Percentiles rank a stretch among this genome's conserved stretches.
phyloP scores from a whole-genome alignment of 2,888 invertebrate genomes.

The Horisme vitalbata region DNA sequence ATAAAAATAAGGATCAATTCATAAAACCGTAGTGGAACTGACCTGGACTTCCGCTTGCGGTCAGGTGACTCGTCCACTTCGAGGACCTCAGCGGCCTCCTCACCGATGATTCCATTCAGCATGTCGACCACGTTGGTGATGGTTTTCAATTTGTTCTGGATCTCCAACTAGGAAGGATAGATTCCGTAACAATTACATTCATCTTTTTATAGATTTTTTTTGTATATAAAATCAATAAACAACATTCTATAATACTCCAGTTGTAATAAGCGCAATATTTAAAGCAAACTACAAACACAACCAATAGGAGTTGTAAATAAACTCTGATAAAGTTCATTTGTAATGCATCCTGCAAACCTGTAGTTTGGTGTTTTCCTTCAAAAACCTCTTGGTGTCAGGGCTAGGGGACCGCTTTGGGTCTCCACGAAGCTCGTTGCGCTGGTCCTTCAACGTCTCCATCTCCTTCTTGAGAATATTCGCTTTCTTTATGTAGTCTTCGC shows the following conservation, averaged over 20 bases:
- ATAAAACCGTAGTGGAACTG: conserved; percentile 5
- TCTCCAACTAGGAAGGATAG: conserved; percentile 84
- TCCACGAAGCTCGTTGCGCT: conserved; percentile 89
- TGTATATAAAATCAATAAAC: too few species aligned
- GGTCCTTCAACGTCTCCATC: conserved; percentile 89
- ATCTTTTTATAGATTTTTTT: conserved; percentile 1
- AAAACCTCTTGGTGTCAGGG: conserved; percentile 89
- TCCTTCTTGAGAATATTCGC: conserved; percentile 88
- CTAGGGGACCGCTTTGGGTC: conserved; percentile 87
- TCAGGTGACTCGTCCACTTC: conserved; percentile 56
- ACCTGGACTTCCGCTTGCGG: conserved; percentile 75
- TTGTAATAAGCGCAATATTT: conserved; percentile 11
- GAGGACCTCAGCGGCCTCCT: conserved; percentile 73
- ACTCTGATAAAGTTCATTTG: conserved; percentile 6
- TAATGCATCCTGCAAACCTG: conserved; percentile 84
- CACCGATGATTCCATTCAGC: conserved; percentile 92
- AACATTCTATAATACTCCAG: background rate
- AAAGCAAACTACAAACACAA: conserved; percentile 25
- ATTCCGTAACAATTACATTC: conserved; percentile 29
- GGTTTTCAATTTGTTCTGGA: conserved; percentile 90
- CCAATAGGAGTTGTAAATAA: conserved; percentile 2
- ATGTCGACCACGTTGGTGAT: conserved; percentile 94
- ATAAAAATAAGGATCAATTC: conserved; percentile 5
- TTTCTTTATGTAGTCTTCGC: conserved; percentile 91
- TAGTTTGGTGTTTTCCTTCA: conserved; percentile 91